A percentile compares a stretch with the other conserved stretches of the same genome.
Conservation (phyloP, 1,140 invertebrate species). For the Ladona fulva region DNA sequence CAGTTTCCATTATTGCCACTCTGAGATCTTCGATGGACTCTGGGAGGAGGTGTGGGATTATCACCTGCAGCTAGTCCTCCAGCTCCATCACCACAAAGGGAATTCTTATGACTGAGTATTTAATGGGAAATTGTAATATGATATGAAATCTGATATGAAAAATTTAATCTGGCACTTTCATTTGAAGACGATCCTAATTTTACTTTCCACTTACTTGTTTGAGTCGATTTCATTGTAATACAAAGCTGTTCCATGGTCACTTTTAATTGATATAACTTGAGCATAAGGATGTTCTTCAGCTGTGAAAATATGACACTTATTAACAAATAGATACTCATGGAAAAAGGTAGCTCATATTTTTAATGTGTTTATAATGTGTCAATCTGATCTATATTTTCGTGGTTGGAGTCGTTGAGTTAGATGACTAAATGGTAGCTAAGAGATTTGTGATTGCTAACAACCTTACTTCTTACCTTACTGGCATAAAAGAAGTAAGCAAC, state of each 20-base stretch:
- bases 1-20: not conserved
- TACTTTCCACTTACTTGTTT: too few relatives aligned
- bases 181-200: too few relatives aligned
- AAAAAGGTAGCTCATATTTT: too few relatives aligned
- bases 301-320: slow-evolving; percentile 23
- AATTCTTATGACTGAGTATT: slow-evolving; percentile 28
- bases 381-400: too few relatives aligned
- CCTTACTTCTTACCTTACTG: too few relatives aligned
- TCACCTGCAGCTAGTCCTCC: slow-evolving; percentile 18
- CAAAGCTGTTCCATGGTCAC: slow-evolving; percentile 25
- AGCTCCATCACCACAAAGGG: slow-evolving; percentile 23
- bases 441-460: too few relatives aligned
- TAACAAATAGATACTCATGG: slow-evolving; percentile 10
- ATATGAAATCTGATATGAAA: slow-evolving; percentile 21
- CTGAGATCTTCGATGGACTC: not conserved
- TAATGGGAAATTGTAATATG: slow-evolving; percentile 11
- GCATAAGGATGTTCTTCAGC: slow-evolving; percentile 58
- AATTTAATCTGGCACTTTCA: too few relatives aligned
- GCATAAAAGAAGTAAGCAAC: too few relatives aligned
- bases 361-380: too few relatives aligned
- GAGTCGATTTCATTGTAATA: slow-evolving; percentile 30
- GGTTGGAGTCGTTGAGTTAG: too few relatives aligned
- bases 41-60: slow-evolving; percentile 36
- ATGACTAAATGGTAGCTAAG: too few relatives aligned
- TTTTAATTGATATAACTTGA: slow-evolving; percentile 37